Percentiles rank a stretch among this genome's conserved stretches.
These are phyloP conservation scores for Crenuchus spilurus DNA, from an alignment of 2,797 vertebrate species.

Conservation along the genomic window DNA sequence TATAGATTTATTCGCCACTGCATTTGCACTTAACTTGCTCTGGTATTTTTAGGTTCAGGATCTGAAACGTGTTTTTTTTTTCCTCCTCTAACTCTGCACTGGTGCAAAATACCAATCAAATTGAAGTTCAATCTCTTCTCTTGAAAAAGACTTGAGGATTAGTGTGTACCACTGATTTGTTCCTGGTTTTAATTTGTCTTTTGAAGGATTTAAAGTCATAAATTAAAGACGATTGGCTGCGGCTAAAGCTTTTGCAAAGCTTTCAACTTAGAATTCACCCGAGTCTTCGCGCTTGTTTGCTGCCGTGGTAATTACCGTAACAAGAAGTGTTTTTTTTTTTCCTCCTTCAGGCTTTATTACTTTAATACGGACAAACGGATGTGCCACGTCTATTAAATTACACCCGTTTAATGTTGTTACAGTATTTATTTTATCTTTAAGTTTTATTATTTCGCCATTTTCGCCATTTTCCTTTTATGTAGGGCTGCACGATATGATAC, in stretches of 20 bases:
- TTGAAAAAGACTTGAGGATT: slow-evolving; percentile 64
- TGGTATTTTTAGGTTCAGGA: slow-evolving; percentile 59
- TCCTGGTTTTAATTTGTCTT: slow-evolving; percentile 65
- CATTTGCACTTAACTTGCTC: slow-evolving; percentile 55
- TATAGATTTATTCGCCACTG: slow-evolving; percentile 53
- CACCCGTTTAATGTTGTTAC: too few species aligned
- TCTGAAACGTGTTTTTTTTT: slow-evolving; percentile 44
- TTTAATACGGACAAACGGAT: neutral
- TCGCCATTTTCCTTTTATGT: too few species aligned
- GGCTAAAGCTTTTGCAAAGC: slow-evolving; percentile 59
- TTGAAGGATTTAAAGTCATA: slow-evolving; percentile 65
- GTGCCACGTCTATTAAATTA: neutral
- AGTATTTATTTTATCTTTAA: too few species aligned
- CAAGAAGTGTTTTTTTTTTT: neutral
- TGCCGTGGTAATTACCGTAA: slow-evolving; percentile 54
- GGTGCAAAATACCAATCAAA: slow-evolving; percentile 60
- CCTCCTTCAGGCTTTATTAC: neutral
- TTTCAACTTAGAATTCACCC: slow-evolving; percentile 47
- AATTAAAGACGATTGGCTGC: slow-evolving; percentile 54
- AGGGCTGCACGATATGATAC: too few species aligned
- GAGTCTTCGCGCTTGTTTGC: slow-evolving; percentile 45
- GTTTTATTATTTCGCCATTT: too few species aligned
- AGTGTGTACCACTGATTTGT: slow-evolving; percentile 59
- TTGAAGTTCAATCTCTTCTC: slow-evolving; percentile 64
- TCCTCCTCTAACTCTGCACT: neutral